Evolutionary conservation across 2,113 vertebrate genomes (phyloP).

Genomic region (Piprites chloris): DNA sequence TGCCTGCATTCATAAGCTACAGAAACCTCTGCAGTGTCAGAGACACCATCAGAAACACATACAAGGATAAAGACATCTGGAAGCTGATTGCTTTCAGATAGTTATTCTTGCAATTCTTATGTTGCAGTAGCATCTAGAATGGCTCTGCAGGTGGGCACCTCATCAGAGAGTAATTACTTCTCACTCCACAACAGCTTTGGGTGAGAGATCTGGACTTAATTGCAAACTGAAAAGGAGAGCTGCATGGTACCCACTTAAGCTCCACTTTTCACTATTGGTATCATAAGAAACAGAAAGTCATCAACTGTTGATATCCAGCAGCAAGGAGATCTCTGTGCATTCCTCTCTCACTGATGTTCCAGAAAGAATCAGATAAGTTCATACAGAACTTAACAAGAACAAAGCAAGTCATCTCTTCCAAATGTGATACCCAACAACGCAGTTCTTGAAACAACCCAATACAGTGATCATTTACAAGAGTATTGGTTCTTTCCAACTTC

Average conservation of each 20-base stretch:
- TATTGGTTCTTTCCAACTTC: neutral
- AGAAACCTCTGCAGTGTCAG: neutral
- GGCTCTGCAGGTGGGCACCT: slow-evolving; percentile 2
- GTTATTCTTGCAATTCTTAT: neutral
- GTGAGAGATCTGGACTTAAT: neutral
- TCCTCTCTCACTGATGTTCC: neutral
- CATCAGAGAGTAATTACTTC: slow-evolving; percentile 14
- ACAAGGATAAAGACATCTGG: neutral
- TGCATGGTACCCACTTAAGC: neutral
- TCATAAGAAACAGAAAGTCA: neutral
- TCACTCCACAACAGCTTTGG: neutral
- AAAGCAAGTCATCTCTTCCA: neutral
- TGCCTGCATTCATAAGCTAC: neutral
- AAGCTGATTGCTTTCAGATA: neutral
- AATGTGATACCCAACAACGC: neutral
- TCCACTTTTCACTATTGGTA: neutral
- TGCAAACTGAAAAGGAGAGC: neutral
- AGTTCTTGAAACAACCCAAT: neutral
- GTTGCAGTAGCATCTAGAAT: neutral
- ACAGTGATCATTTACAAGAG: neutral
- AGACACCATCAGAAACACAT: accelerated
- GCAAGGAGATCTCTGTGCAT: neutral
- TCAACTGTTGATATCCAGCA: neutral
- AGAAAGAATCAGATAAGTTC: neutral
- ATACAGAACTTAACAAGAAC: neutral